Conservation (phyloP, 2,888 invertebrate species). For the Eulithis testata region DNA sequence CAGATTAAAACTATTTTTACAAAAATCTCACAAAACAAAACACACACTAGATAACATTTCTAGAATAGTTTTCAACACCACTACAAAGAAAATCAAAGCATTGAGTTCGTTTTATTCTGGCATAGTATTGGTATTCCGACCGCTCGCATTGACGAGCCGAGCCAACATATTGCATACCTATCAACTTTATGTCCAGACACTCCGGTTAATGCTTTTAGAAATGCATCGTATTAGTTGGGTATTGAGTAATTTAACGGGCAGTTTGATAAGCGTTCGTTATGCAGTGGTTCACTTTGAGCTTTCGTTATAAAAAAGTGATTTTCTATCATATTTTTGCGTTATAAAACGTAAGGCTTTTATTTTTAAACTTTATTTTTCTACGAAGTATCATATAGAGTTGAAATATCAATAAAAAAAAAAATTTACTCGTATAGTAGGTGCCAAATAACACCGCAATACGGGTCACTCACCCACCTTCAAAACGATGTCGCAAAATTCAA, state of each 20-base stretch:
- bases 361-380: background rate
- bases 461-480: too few relatives aligned
- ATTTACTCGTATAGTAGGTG: too few relatives aligned
- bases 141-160: constrained; percentile 70
- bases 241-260: constrained; percentile 37
- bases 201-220: constrained; percentile 76
- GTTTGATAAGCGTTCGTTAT: constrained; percentile 22
- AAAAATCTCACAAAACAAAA: too few relatives aligned
- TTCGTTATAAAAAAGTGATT: background rate
- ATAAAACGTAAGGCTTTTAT: too few relatives aligned
- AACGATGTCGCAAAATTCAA: too few relatives aligned
- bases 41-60: too few relatives aligned
- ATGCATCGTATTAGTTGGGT: constrained; percentile 55
- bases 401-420: too few relatives aligned
- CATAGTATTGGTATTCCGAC: constrained; percentile 57
- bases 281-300: constrained; percentile 9
- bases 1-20: too few relatives aligned
- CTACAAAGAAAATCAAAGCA: constrained; percentile 11
- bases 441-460: too few relatives aligned
- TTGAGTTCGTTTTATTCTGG: constrained; percentile 12
- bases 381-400: too few relatives aligned
- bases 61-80: background rate
- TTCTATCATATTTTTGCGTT: background rate
- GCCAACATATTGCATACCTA: constrained; percentile 78
- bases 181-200: constrained; percentile 80